Percentiles rank a stretch among this genome's conserved stretches.
Conservation (phyloP, 2,888 invertebrate species). For the Tenthredo mesomela region DNA sequence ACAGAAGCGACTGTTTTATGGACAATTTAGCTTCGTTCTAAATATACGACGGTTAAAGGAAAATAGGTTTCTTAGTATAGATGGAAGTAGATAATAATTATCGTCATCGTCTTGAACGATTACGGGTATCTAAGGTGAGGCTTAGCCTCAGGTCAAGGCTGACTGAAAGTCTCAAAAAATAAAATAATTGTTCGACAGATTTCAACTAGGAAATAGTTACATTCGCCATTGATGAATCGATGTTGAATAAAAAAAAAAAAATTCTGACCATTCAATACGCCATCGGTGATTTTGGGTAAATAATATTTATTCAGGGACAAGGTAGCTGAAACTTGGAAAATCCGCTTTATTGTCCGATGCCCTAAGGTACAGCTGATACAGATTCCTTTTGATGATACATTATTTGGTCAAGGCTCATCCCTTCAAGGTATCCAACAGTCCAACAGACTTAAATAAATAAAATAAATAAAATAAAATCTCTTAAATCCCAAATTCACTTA, state of each 20-base stretch:
- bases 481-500: slow-evolving; percentile 77
- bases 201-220: too few species aligned
- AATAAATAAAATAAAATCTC: slow-evolving; percentile 11
- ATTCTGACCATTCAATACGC: slow-evolving; percentile 25
- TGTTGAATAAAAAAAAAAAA: background rate
- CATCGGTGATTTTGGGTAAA: background rate
- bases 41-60: background rate
- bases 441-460: too few species aligned
- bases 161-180: background rate
- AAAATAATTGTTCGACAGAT: background rate
- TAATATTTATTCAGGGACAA: slow-evolving; percentile 42
- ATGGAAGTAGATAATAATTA: slow-evolving; percentile 25
- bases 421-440: background rate
- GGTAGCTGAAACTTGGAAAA: slow-evolving; percentile 25
- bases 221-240: background rate
- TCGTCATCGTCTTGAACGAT: background rate
- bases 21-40: slow-evolving; percentile 40
- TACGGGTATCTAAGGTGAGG: background rate
- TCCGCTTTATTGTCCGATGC: slow-evolving; percentile 16
- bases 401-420: slow-evolving; percentile 29
- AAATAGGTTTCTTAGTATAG: slow-evolving; percentile 4
- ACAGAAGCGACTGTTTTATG: slow-evolving; percentile 43
- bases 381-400: slow-evolving; percentile 20
- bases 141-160: background rate
- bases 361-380: background rate